Conservation (phyloP, 2,888 invertebrate species). For the Embidobia sp. region DNA sequence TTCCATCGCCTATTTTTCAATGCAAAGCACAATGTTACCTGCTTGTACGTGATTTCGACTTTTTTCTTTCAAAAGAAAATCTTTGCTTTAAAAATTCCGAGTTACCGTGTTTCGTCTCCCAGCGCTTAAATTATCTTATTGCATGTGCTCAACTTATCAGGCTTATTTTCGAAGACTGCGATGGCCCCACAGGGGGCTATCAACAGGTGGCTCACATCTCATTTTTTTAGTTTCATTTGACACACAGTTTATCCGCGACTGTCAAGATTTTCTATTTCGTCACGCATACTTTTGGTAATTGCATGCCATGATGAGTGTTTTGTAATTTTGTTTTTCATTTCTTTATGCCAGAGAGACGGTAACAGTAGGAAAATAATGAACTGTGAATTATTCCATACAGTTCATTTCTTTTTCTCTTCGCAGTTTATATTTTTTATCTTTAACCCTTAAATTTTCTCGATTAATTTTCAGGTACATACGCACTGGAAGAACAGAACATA, state of each 20-base stretch:
- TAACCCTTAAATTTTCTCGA: constrained; percentile 32
- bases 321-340: not conserved
- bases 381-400: constrained; percentile 9
- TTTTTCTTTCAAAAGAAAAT: too few relatives aligned
- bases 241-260: not conserved
- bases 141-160: not conserved
- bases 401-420: constrained; percentile 39
- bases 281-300: not conserved
- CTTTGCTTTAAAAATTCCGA: too few relatives aligned
- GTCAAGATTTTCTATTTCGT: constrained; percentile 13
- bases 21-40: too few relatives aligned
- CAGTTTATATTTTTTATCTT: constrained; percentile 31
- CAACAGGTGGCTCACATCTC: constrained; percentile 74
- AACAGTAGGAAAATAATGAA: not conserved
- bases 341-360: not conserved
- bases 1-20: too few relatives aligned
- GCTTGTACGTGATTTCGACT: too few relatives aligned
- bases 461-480: constrained; percentile 42
- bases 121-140: too few relatives aligned
- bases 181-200: constrained; percentile 72
- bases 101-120: too few relatives aligned
- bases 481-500: constrained; percentile 55
- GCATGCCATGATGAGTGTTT: not conserved
- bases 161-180: constrained; percentile 68
- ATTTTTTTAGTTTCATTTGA: constrained; percentile 63